A percentile compares a stretch with the other conserved stretches of the same genome.
Evolutionary conservation across 2,113 vertebrate species (phyloP).

Genomic region (Sigmodon hispidus): DNA sequence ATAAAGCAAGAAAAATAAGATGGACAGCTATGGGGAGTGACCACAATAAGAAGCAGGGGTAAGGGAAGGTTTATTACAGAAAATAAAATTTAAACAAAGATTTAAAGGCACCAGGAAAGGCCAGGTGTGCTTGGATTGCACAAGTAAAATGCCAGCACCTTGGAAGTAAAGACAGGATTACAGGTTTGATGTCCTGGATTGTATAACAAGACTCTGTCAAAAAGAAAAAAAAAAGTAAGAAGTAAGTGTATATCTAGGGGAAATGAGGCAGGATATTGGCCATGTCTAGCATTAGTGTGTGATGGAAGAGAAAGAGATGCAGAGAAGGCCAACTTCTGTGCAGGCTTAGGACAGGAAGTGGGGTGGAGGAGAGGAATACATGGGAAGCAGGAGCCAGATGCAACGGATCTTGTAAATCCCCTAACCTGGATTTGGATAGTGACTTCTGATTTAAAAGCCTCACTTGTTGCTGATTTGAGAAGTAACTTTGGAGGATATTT

Average conservation of each 20-base stretch:
- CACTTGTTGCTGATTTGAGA: not conserved
- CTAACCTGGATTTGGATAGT: not conserved
- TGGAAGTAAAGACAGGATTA: not conserved
- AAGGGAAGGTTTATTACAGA: not conserved
- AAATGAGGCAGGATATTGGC: not conserved
- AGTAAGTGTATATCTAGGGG: not conserved
- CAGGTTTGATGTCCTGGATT: not conserved
- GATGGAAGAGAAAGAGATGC: not conserved
- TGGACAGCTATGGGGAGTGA: not conserved
- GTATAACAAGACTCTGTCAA: not conserved
- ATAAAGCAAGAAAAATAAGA: not conserved
- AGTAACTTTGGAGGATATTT: not conserved
- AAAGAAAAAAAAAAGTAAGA: not conserved
- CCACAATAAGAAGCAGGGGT: not conserved
- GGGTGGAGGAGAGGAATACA: not conserved
- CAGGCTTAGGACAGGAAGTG: not conserved
- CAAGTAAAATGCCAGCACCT: not conserved
- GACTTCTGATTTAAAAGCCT: not conserved
- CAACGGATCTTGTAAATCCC: not conserved
- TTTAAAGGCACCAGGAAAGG: not conserved
- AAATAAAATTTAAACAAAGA: conserved; percentile 3
- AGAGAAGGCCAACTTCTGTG: not conserved
- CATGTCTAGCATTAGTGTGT: not conserved
- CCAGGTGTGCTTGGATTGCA: not conserved
- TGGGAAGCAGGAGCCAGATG: not conserved